Evolutionary conservation across 2,113 vertebrate genomes (phyloP), one percentile per base, ranked within the genome.

Genomic region (Stictonetta naevosa): DNA sequence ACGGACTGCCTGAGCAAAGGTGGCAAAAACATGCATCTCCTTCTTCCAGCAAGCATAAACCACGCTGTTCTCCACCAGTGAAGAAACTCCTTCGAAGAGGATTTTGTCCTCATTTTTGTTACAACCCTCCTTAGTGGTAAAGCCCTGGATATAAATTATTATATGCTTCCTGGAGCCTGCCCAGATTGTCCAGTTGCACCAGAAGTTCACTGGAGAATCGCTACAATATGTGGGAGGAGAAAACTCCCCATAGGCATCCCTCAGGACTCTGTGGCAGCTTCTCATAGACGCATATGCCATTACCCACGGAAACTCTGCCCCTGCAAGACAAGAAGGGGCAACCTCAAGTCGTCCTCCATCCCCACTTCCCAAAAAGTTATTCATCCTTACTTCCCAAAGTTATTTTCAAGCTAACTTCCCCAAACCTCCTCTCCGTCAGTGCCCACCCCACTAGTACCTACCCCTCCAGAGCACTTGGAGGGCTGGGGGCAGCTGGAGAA

Each of bases 141-240:
- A 96, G 8, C 91, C 95, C 29, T 8, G n/a, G 46, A 97, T 90
- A 28, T 91, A 97, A 73, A 97, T 83, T 4, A 96, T 21, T 18
- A 96, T 76, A 6, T 92, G 91, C 22, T 80, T 89, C 62, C 91
- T 90, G 75, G 91, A 85, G n/a, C 89, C 92, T 60, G 96, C 91
- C 96, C 82, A 92, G 52, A 96, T 66, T 7, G 96, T 97, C 98
- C 98, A 98, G 96, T 98, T 98, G 86, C 98, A 99, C 98, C 98
- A 98, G 23, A 99, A 52, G 38, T 58, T 94, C 21, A 72, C 1
- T 0, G 90, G 73, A 83, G 4, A 98, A 92, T 7, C 97, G 92
- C 92, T 97, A 97, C 3, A 96, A 63, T 98, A 98, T 15, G 86
- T 93, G 2, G 98, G 98, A 7, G 98, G 98, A 94, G 98, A 98